These are phyloP conservation scores for Ailuropoda melanoleuca DNA, from an alignment of 2,113 vertebrate species.

Conservation along the genomic window DNA sequence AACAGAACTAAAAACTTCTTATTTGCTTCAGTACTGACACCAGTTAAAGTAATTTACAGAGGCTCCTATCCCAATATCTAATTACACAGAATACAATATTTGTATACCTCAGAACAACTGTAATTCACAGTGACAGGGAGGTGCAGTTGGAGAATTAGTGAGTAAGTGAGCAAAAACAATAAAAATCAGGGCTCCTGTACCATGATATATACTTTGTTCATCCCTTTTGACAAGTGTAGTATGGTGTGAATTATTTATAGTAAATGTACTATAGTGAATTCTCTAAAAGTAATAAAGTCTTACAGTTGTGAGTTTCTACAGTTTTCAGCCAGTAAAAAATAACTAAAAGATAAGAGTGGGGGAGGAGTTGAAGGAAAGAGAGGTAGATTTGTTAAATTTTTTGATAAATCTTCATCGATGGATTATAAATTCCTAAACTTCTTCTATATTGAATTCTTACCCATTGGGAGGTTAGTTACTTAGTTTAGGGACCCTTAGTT, in stretches of 20 bases:
- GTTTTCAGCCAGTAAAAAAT: slow-evolving; percentile 41
- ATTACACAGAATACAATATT: slow-evolving; percentile 75
- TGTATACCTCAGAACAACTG: slow-evolving; percentile 42
- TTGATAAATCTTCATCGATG: neutral
- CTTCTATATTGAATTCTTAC: neutral
- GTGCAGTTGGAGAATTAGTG: slow-evolving; percentile 71
- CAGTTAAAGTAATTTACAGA: slow-evolving; percentile 76
- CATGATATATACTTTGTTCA: slow-evolving; percentile 67
- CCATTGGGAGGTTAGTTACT: neutral
- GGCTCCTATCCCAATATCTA: slow-evolving; percentile 65
- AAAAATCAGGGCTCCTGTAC: slow-evolving; percentile 58
- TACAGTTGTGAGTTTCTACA: slow-evolving; percentile 20
- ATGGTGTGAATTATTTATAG: slow-evolving; percentile 74
- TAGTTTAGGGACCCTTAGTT: neutral
- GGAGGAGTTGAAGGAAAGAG: neutral
- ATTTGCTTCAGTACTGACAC: slow-evolving; percentile 63
- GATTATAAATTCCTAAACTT: neutral
- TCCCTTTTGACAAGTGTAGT: slow-evolving; percentile 75
- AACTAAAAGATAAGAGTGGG: neutral
- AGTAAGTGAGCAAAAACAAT: slow-evolving; percentile 78
- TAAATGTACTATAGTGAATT: slow-evolving; percentile 47
- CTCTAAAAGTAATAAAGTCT: slow-evolving; percentile 68
- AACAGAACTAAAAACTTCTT: slow-evolving; percentile 70
- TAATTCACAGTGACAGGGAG: slow-evolving; percentile 75
- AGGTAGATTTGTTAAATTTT: neutral